Base-by-base conservation (phyloP, 2,888 invertebrate genomes). In the Tethea ocularis region DNA sequence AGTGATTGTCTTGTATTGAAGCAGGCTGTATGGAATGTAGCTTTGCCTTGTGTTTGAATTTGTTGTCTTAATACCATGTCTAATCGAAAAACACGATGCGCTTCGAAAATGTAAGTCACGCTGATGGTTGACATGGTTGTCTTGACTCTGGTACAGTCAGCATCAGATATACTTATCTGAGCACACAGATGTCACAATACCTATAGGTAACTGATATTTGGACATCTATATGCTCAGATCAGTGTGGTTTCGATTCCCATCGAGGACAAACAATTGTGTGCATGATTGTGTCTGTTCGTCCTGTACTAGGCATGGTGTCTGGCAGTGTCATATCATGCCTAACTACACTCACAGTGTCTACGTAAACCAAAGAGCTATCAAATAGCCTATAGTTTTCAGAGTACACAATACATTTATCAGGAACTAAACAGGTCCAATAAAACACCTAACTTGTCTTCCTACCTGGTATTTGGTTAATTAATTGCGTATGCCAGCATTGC, bases 11-110 rank as follows among this genome's bases (percentile, higher is more conserved):
- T 46, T 61, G 67, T 68, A 70, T 65, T 67, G 61, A 72, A 72
- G 71, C 70, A 69, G 67, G 63, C 62, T 70, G 76, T 75, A 67
- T 70, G 74, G 72, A 78, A 77, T 78, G 68, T 52, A 59, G 69
- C 74, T 78, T 71, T 68, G 77, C 71, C 78, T 74, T 78, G 71
- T 75, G 66, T 77, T 67, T 62, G 63, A 63, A 60, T 66, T 64
- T 68, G 8, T 62, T 61, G 61, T 62, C 57, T 56, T 20, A 7
- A 6, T 51, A 51, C 51, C 20, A 13, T 24, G 15, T 2, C 52
- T 46, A 20, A 20, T 46, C 17, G 41, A 46, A 46, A 46, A 46
- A 46, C 41, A 46, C 41, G 41, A 46, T 8, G 17, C n/a, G 41
- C 41, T n/a, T 13, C 20, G 7, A 46, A 20, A 46, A 46, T 20